phyloP scores from a whole-genome alignment of 2,113 vertebrate species.

The Sylvietta virens region DNA sequence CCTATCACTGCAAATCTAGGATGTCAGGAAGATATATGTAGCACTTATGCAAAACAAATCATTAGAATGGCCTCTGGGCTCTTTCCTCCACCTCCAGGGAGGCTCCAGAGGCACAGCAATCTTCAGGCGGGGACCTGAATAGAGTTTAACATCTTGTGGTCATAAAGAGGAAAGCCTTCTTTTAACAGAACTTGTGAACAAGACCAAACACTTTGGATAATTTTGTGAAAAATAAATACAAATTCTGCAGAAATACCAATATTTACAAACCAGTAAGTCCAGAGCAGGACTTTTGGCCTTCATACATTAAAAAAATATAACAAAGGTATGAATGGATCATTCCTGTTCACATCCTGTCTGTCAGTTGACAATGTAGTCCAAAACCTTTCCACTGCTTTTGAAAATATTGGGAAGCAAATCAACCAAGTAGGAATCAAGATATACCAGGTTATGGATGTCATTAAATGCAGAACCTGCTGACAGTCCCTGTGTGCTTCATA shows the following conservation, averaged over 20 bases:
- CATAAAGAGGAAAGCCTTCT: not conserved
- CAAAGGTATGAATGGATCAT: not conserved
- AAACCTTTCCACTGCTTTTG: not conserved
- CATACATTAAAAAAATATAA: fast-evolving
- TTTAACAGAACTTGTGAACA: not conserved
- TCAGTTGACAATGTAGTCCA: not conserved
- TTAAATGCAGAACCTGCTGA: not conserved
- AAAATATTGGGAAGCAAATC: not conserved
- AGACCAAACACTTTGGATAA: not conserved
- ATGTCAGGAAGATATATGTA: not conserved
- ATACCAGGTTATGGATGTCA: not conserved
- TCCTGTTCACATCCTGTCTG: not conserved
- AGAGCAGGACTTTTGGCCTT: not conserved
- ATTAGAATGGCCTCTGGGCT: not conserved
- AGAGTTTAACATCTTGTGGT: not conserved
- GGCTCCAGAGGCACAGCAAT: not conserved
- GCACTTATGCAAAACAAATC: not conserved
- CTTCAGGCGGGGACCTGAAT: not conserved
- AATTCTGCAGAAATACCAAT: not conserved
- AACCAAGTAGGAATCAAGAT: not conserved
- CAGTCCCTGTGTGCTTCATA: not conserved
- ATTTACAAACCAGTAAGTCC: not conserved
- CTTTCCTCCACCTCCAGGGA: not conserved
- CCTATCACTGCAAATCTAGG: not conserved
- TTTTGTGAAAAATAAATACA: not conserved